These are phyloP conservation scores for Whitmania pigra DNA, from an alignment of 1,140 invertebrate genomes.

Conservation along the genomic window DNA sequence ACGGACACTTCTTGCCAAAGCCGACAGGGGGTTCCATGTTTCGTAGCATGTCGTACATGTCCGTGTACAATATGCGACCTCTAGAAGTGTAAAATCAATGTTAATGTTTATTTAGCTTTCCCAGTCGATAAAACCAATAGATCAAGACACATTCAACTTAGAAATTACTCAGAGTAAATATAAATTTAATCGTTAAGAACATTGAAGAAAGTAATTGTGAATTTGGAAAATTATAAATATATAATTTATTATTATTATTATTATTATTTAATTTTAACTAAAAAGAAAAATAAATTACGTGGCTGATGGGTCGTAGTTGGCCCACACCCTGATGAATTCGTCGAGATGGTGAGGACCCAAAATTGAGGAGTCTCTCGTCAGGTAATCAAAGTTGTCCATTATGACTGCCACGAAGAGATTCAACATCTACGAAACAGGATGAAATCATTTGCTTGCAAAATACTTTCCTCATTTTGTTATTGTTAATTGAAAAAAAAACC, in stretches of 20 bases:
- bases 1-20: conserved; percentile 98
- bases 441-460: background rate
- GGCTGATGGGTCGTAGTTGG: conserved; percentile 97
- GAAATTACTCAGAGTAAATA: no score
- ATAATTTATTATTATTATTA: no score
- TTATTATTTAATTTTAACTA: no score
- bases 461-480: no score
- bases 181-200: no score
- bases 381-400: conserved; percentile 99
- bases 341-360: conserved; percentile 98
- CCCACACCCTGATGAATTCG: conserved; percentile 98
- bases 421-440: conserved; percentile 62
- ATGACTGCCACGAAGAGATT: conserved; percentile 99
- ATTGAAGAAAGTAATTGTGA: no score
- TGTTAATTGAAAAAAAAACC: no score
- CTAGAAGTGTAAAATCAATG: conserved; percentile 46
- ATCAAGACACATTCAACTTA: no score
- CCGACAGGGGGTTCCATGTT: conserved; percentile 99
- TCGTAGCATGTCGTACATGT: conserved; percentile 99
- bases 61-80: conserved; percentile 90
- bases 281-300: conserved; percentile 52
- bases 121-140: no score
- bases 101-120: no score
- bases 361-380: conserved; percentile 95
- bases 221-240: no score